Base-by-base conservation (phyloP, 2,888 invertebrate species). In the Drosophila flavopinicola region DNA sequence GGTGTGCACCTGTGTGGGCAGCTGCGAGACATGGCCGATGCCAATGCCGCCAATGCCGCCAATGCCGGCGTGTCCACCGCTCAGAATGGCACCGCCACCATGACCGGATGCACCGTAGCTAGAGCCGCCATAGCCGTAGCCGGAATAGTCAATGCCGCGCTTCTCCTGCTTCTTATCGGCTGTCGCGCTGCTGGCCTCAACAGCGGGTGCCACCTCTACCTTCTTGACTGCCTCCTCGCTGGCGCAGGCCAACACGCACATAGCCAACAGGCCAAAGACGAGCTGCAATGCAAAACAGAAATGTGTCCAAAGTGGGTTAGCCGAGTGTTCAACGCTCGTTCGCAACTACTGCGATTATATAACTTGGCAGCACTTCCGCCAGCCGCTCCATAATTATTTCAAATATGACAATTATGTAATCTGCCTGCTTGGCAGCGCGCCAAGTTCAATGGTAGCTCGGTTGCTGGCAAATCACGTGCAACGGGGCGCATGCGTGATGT, bases 131-230 rank as follows among this genome's bases (percentile, higher is more conserved):
- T 92, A 92, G 64, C 95, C 83, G 68, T 93, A 92, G 93, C 93
- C 79, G 92, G 90, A 90, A 42, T 89, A 91, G 76, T 92, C 92
- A 70, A 96, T 92, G 63, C 96, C 95, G 83, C 96, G 94, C 90
- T 96, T 96, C 82, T 95, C 95, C 87, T 95, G 94, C 87, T 95
- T 95, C 91, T 95, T 95, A 70, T 95, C 94, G 51, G 91, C 92
- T 35, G 87, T 77, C 56, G 91, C 90, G 65, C 90, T 91, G 66
- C 90, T 91, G 66, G 92, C 92, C 78, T 90, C 90, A 41, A 87
- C 83, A 70, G 92, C 92, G 6, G 87, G 75, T 53, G 78, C 88
- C 13, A 72, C 70, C 42, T 84, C 89, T 76, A 92, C 91, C 85
- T 88, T 85, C 56, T 93, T 93, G 90, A 93, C 93, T 83, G 93